Evolutionary conservation across 2,113 vertebrate species (phyloP), one percentile per base, ranked within the genome.

Genomic region (Ranitomeya imitator): DNA sequence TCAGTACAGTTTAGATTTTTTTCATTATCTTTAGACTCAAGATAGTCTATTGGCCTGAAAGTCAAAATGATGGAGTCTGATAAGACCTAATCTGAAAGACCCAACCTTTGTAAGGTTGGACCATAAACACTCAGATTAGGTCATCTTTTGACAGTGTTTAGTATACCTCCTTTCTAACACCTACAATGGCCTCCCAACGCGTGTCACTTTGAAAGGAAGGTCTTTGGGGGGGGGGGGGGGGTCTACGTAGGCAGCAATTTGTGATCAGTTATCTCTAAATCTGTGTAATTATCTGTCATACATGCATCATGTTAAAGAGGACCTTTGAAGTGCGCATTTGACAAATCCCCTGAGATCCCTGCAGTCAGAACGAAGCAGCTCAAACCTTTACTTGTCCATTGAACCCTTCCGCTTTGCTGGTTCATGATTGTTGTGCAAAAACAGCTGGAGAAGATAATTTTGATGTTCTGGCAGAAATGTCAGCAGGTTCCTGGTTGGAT

Each of bases 201-300:
- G 77, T 79, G 77, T 57, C 21, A 52, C 45, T 45, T 76, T 76
- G 37, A 76, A 52, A 14, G 37, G 45, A 52, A 76, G 73, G 73
- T 76, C 73, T 76, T 76, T 45, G 19, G 73, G 73, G n/a, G n/a
- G n/a, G n/a, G n/a, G n/a, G n/a, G n/a, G n/a, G n/a, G 26, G 73
- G 73, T 76, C 37, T 76, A 51, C 37, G 16, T 76, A 52, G 19
- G 73, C 73, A 52, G 45, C 73, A 76, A 76, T 52, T 76, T 76
- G 73, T 52, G 37, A 76, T 21, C 73, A 76, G 73, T 76, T 76
- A 51, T 76, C 73, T 76, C 73, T 52, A 76, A 52, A 76, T 76
- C 16, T 76, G 73, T 76, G 45, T 76, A 76, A 76, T 76, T 76
- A 76, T 76, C 45, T 76, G 73, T 76, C 77, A 79, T 57, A 79